These are phyloP conservation scores for Sitobion miscanthi DNA, from an alignment of 1,140 invertebrate species.

Conservation along the genomic window DNA sequence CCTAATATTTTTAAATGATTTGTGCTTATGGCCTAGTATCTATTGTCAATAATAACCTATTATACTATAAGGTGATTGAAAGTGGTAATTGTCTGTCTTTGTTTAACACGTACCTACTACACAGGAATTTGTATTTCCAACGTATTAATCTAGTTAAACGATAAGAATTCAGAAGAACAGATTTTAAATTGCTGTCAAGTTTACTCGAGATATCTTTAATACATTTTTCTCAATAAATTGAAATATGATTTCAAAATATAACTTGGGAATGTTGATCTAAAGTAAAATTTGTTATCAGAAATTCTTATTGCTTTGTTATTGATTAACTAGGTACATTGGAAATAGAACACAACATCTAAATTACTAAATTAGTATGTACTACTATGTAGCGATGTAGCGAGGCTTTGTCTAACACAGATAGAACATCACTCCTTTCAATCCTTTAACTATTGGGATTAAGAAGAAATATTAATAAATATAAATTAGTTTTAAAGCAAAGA, in stretches of 20 bases:
- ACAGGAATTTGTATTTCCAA: not conserved
- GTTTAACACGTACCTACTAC: not conserved
- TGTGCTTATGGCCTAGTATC: too few relatives aligned
- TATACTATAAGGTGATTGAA: not conserved
- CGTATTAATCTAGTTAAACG: not conserved
- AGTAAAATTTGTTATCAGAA: not conserved
- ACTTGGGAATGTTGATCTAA: not conserved
- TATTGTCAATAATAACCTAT: not conserved
- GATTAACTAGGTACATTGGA: not conserved
- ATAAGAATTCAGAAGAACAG: not conserved
- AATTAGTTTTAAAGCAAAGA: slow-evolving; percentile 11
- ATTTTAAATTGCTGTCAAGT: not conserved
- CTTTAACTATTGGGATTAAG: not conserved
- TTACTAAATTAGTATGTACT: not conserved
- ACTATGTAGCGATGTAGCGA: too few relatives aligned
- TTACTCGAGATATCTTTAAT: not conserved
- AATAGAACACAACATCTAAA: not conserved
- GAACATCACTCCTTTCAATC: not conserved
- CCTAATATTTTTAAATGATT: too few relatives aligned
- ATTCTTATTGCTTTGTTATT: not conserved
- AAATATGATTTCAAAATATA: not conserved
- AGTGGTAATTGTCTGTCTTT: not conserved
- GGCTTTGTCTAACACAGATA: not conserved
- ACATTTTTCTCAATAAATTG: not conserved
- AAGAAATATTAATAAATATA: not conserved